Evolutionary conservation across 2,888 invertebrate species (phyloP).

Genomic region (Dichetophora obliterata): DNA sequence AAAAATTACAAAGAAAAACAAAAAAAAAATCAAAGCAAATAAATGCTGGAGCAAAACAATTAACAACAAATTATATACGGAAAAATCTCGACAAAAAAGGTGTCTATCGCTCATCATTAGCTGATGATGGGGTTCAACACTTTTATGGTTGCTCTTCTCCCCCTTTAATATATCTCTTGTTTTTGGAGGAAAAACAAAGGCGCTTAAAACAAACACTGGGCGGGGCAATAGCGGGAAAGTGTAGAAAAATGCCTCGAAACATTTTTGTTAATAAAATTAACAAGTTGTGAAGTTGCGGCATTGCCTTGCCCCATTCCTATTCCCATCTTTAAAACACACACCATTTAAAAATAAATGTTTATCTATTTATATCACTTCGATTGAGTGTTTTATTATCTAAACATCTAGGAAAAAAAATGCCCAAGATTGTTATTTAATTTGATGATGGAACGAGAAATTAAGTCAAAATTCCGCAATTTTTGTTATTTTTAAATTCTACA

Average conservation of each 20-base stretch:
- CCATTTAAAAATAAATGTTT: background rate
- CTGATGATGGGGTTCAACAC: conserved; percentile 8
- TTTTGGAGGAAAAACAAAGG: background rate
- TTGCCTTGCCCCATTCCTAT: too few species aligned
- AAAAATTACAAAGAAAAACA: background rate
- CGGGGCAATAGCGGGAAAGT: background rate
- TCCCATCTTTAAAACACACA: background rate
- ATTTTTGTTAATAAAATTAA: background rate
- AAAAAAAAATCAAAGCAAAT: conserved; percentile 2
- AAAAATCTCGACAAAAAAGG: background rate
- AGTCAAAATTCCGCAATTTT: background rate
- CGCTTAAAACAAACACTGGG: background rate
- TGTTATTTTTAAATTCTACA: background rate
- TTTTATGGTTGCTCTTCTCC: background rate
- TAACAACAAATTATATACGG: conserved; percentile 8
- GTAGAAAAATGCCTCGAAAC: background rate
- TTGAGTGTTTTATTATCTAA: too few species aligned
- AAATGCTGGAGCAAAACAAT: conserved; percentile 18
- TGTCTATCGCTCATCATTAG: conserved; percentile 8
- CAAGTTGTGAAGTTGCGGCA: background rate
- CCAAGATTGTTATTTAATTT: too few species aligned
- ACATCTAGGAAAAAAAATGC: too few species aligned
- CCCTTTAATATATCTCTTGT: background rate
- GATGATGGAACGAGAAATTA: background rate
- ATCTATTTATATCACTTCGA: too few species aligned